A percentile compares a stretch with the other conserved stretches of the same genome.
Conservation (phyloP, 2,888 invertebrate species). For the Luperina testacea region DNA sequence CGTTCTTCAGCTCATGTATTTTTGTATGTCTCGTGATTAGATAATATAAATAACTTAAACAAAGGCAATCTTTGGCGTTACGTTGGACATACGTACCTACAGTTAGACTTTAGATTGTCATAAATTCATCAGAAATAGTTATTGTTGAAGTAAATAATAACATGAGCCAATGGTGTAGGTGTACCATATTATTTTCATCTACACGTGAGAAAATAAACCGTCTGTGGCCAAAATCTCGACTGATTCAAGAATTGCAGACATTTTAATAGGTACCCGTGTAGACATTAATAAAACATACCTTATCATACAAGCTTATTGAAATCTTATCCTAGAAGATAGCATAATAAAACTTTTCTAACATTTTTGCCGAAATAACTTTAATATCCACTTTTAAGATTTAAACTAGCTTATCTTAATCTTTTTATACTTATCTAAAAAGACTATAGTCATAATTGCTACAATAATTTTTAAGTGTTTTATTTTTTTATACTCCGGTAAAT, state of each 20-base stretch:
- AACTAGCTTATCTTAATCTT: not conserved
- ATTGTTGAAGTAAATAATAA: conserved; percentile 27
- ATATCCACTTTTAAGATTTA: not conserved
- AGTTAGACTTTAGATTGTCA: no score
- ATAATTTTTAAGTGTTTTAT: not conserved
- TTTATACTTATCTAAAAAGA: not conserved
- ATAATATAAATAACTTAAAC: conserved; percentile 1
- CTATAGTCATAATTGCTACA: not conserved
- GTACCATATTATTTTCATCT: not conserved
- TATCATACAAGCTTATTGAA: not conserved
- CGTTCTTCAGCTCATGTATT: not conserved
- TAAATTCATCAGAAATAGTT: conserved; percentile 14
- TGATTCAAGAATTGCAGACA: not conserved
- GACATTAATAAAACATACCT: no score
- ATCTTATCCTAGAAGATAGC: not conserved
- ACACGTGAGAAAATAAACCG: conserved; percentile 8
- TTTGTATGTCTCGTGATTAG: not conserved
- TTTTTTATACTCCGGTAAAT: not conserved
- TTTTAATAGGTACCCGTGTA: not conserved
- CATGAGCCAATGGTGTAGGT: conserved; percentile 37
- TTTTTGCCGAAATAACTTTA: not conserved
- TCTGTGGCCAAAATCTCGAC: conserved; percentile 13
- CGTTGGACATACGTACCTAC: not conserved
- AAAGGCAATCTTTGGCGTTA: not conserved
- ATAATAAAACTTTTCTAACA: not conserved